phyloP scores from a whole-genome alignment of 2,113 vertebrate species.

The Panthera tigris region DNA sequence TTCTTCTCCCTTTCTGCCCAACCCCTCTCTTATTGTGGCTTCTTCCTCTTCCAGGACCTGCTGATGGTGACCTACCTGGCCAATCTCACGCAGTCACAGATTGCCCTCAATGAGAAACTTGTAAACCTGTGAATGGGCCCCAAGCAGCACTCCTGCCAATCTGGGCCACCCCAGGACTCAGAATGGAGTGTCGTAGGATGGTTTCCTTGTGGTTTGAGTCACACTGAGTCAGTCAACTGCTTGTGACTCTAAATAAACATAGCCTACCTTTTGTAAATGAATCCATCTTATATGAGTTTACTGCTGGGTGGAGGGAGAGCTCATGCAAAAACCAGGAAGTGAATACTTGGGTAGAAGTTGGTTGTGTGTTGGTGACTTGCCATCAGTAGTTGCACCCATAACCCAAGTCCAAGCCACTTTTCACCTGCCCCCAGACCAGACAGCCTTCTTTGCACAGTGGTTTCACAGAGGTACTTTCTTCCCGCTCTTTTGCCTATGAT shows the following conservation, averaged over 20 bases:
- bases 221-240: conserved; percentile 1
- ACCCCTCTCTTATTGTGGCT: not conserved
- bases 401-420: not conserved
- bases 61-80: conserved; percentile 98
- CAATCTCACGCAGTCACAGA: conserved; percentile 96
- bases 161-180: not conserved
- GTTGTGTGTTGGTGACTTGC: not conserved
- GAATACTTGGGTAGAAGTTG: not conserved
- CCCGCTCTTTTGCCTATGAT: not conserved
- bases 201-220: conserved; percentile 63
- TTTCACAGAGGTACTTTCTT: not conserved
- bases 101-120: conserved; percentile 96
- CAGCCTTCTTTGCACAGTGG: not conserved
- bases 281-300: conserved; percentile 36
- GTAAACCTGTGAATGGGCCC: conserved; percentile 86
- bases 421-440: not conserved
- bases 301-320: not conserved
- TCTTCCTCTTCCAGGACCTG: conserved; percentile 88
- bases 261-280: conserved; percentile 64
- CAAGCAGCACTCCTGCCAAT: not conserved
- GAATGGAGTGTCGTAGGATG: not conserved
- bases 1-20: not conserved
- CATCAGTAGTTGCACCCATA: not conserved
- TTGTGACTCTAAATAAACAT: conserved; percentile 76
- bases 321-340: not conserved